Percentiles rank a stretch among this genome's conserved stretches.
Conservation (phyloP, 1,140 invertebrate genomes). For the Drosophila santomea region DNA sequence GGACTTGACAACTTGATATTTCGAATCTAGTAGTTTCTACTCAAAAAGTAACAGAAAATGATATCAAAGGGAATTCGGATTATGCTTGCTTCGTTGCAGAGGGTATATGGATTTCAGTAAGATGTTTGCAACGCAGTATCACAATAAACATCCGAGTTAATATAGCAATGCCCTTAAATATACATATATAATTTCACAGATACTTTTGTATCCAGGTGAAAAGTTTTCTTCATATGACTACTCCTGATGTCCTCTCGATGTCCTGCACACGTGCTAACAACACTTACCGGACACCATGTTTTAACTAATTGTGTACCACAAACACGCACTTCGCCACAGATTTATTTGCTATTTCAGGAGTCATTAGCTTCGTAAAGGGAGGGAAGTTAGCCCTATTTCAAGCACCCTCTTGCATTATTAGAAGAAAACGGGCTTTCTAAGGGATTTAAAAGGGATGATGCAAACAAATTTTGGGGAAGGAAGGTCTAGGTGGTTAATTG, state of each 20-base stretch:
- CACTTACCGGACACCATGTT: conserved; percentile 18
- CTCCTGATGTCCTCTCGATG: not conserved
- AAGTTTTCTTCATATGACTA: too few relatives aligned
- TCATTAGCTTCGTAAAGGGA: conserved; percentile 34
- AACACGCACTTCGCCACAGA: conserved; percentile 32
- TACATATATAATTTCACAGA: too few relatives aligned
- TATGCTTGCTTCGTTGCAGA: not conserved
- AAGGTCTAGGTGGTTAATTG: not conserved
- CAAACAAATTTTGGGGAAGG: not conserved
- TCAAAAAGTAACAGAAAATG: not conserved
- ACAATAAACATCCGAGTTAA: too few relatives aligned
- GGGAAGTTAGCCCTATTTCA: not conserved
- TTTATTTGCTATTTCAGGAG: conserved; percentile 48
- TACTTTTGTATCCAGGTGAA: too few relatives aligned
- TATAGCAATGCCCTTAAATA: too few relatives aligned
- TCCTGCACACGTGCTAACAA: not conserved
- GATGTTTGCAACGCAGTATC: too few relatives aligned
- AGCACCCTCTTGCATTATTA: not conserved
- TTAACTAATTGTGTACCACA: conserved; percentile 19
- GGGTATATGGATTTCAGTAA: too few relatives aligned
- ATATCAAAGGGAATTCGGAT: not conserved
- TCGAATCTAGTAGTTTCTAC: not conserved
- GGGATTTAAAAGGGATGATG: not conserved
- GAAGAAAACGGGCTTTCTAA: not conserved
- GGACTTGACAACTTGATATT: conserved; percentile 23